phyloP scores from a whole-genome alignment of 2,797 vertebrate genomes.

The Ctenopoma multispine region DNA sequence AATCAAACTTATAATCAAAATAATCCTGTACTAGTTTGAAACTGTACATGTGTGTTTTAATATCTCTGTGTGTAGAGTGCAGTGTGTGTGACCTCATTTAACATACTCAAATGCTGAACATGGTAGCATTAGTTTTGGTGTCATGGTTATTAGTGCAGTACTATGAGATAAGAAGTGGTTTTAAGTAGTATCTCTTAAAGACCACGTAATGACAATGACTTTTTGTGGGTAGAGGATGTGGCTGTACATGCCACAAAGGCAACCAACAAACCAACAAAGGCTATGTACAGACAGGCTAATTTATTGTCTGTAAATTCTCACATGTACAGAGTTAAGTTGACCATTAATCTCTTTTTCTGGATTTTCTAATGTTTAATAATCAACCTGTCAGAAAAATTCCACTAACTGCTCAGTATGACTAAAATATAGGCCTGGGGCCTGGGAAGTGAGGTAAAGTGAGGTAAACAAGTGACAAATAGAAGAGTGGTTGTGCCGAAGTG shows the following conservation, averaged over 20 bases:
- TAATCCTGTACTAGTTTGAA: too few species aligned
- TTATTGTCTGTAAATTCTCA: conserved; percentile 37
- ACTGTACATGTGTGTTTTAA: too few species aligned
- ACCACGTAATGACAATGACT: conserved; percentile 33
- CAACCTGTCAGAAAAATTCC: conserved; percentile 63
- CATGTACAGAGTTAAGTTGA: conserved; percentile 18
- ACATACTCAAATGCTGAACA: too few species aligned
- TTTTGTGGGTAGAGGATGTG: conserved; percentile 30
- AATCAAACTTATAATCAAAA: too few species aligned
- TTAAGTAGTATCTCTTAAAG: conserved; percentile 11
- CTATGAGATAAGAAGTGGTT: background rate
- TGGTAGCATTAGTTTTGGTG: conserved; percentile 9
- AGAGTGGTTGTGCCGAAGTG: conserved; percentile 43
- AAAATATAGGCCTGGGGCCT: conserved; percentile 48
- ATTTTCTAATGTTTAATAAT: conserved; percentile 49
- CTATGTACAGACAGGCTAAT: conserved; percentile 5
- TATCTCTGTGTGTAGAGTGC: too few species aligned
- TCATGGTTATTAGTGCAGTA: background rate
- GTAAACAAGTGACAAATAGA: conserved; percentile 70
- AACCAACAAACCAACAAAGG: too few species aligned
- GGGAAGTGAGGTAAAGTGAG: conserved; percentile 63
- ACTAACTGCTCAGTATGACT: conserved; percentile 37
- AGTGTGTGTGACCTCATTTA: background rate
- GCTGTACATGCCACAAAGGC: conserved; percentile 1
- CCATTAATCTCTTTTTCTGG: conserved; percentile 49